Evolutionary conservation across 2,113 vertebrate species (phyloP).

Genomic region (Piprites chloris): DNA sequence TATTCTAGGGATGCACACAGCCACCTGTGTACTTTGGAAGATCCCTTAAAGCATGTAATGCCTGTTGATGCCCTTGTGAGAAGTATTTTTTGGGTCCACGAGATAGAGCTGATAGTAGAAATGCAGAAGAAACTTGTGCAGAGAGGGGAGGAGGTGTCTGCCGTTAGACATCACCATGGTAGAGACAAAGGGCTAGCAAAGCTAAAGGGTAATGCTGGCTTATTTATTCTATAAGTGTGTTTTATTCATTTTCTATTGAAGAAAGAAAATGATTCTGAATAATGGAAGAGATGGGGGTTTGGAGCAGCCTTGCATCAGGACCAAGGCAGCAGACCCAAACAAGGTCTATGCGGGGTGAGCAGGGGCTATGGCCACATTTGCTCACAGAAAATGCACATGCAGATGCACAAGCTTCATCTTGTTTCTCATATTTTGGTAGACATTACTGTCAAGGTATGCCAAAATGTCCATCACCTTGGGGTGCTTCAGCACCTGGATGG

Average conservation of each 20-base stretch:
- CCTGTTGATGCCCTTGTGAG: neutral
- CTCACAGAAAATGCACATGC: neutral
- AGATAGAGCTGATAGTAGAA: neutral
- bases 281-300: neutral
- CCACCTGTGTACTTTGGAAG: neutral
- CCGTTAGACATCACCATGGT: neutral
- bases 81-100: neutral
- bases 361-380: fast-evolving
- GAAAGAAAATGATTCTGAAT: neutral
- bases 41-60: neutral
- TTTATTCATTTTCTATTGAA: neutral
- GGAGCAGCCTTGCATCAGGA: neutral
- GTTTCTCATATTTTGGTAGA: neutral
- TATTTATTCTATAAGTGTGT: neutral
- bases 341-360: neutral
- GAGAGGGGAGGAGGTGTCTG: neutral
- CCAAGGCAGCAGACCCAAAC: neutral
- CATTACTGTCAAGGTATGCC: neutral
- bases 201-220: neutral
- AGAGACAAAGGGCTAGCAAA: neutral
- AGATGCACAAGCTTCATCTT: neutral
- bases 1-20: neutral
- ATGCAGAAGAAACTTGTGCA: neutral
- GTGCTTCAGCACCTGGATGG: neutral
- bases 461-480: neutral